phyloP scores from a whole-genome alignment of 2,113 vertebrate species.

The Meriones unguiculatus region DNA sequence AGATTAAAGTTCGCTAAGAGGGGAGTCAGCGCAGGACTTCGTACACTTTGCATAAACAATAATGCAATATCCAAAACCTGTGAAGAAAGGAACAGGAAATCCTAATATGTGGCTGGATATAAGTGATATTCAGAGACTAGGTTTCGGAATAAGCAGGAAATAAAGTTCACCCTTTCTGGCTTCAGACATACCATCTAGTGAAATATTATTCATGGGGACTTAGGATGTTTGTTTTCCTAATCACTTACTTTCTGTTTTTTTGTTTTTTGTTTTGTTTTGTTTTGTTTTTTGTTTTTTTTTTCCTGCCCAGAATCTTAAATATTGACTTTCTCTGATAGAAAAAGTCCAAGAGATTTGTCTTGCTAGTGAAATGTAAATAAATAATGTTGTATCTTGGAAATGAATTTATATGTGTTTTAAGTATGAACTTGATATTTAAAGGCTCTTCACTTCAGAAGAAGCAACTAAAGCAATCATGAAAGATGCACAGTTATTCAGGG shows the following conservation, averaged over 20 bases:
- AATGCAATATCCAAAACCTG: not conserved
- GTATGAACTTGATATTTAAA: not conserved
- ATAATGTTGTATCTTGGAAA: conserved; percentile 9
- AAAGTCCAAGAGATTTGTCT: not conserved
- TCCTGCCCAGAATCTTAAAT: not conserved
- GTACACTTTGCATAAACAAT: conserved; percentile 2
- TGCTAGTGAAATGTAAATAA: not conserved
- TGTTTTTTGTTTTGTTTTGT: not conserved
- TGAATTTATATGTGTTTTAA: not conserved
- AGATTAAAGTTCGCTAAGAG: conserved; percentile 33
- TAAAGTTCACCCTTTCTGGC: not conserved
- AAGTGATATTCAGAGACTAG: not conserved
- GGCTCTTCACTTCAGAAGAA: not conserved
- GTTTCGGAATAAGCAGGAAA: not conserved
- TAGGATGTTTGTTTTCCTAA: conserved; percentile 22
- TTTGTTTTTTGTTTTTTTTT: not conserved
- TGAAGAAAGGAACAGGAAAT: conserved; percentile 58
- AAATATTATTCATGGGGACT: not conserved
- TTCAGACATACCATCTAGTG: not conserved
- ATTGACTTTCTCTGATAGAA: conserved; percentile 29
- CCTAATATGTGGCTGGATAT: not conserved
- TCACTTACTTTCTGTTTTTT: not conserved
- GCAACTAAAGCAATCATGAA: not conserved
- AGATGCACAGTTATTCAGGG: not conserved
- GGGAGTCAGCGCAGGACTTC: not conserved